Conservation (phyloP, 2,797 vertebrate genomes). For the Epinephelus coioides region DNA sequence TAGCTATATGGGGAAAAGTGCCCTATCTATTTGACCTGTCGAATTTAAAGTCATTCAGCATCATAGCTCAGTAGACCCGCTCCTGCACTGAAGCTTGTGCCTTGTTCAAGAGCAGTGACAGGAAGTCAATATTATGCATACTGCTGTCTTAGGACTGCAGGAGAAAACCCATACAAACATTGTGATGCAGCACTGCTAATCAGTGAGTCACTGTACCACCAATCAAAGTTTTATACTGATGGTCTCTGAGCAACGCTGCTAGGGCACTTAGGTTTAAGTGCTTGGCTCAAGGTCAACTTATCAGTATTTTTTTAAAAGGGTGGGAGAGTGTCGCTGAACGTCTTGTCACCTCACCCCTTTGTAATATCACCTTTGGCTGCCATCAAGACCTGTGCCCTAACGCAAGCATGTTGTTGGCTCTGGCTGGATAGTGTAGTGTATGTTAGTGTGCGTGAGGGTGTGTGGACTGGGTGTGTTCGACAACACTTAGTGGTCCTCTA, state of each 20-base stretch:
- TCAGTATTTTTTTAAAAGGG: slow-evolving; percentile 12
- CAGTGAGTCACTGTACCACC: neutral
- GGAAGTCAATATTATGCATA: neutral
- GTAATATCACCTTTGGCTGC: slow-evolving; percentile 26
- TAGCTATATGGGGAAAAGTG: no score
- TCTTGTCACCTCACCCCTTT: slow-evolving; percentile 18
- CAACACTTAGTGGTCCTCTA: slow-evolving; percentile 24
- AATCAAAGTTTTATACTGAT: slow-evolving; percentile 1
- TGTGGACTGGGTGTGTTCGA: slow-evolving; percentile 52
- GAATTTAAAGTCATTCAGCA: neutral
- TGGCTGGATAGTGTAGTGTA: slow-evolving; percentile 16
- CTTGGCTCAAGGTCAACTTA: slow-evolving; percentile 24
- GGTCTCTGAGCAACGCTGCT: neutral
- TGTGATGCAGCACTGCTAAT: slow-evolving; percentile 10
- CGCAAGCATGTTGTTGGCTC: neutral
- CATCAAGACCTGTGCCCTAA: slow-evolving; percentile 5
- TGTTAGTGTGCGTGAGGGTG: slow-evolving; percentile 13
- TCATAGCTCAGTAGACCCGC: neutral
- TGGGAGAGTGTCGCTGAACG: neutral
- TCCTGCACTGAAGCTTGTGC: neutral
- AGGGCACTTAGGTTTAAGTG: slow-evolving; percentile 1
- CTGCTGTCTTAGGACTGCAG: neutral
- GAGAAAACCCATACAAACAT: slow-evolving; percentile 20
- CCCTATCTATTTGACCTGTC: neutral
- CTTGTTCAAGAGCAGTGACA: neutral